Percentiles rank a stretch among this genome's conserved stretches.
Conservation (phyloP, 30 jellyfish, hydroid and myxozoan genomes). For the Morbakka virulenta region DNA sequence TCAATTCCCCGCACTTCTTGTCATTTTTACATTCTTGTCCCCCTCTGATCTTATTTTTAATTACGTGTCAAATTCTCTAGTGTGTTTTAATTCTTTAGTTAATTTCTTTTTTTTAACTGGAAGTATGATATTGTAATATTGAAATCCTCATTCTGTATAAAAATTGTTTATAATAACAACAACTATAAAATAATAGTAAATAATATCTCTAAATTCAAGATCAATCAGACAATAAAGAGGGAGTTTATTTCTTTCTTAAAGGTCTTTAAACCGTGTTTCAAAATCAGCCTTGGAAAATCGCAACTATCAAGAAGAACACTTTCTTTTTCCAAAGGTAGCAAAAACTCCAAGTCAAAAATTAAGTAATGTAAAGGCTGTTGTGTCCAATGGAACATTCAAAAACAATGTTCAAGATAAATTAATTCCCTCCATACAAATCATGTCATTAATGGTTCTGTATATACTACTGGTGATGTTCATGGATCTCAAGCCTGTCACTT, state of each 20-base stretch:
- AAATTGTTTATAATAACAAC: too few species aligned
- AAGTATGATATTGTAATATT: too few species aligned
- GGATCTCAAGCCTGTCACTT: conserved; percentile 40
- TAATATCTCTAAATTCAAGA: conserved; percentile 24
- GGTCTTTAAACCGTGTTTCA: conserved; percentile 14
- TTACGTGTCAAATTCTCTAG: too few species aligned
- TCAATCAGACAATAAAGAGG: conserved; percentile 10
- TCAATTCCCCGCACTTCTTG: too few species aligned
- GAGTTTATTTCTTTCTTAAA: conserved; percentile 25
- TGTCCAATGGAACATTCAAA: conserved; percentile 12
- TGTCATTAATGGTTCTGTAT: conserved; percentile 19
- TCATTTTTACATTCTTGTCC: too few species aligned
- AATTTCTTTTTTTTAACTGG: too few species aligned
- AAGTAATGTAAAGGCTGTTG: conserved; percentile 18
- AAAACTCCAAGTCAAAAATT: conserved; percentile 7
- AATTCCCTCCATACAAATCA: conserved; percentile 25
- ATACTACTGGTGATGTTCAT: background rate
- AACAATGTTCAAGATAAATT: conserved; percentile 12
- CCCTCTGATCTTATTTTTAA: too few species aligned
- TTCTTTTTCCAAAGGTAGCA: conserved; percentile 34
- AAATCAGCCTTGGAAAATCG: conserved; percentile 32
- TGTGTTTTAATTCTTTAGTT: too few species aligned
- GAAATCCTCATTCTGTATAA: too few species aligned
- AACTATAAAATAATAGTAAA: too few species aligned
- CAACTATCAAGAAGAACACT: conserved; percentile 33